Percentiles rank a stretch among this genome's conserved stretches.
phyloP scores from a whole-genome alignment of 2,888 invertebrate genomes.

The Drosophila falleni region DNA sequence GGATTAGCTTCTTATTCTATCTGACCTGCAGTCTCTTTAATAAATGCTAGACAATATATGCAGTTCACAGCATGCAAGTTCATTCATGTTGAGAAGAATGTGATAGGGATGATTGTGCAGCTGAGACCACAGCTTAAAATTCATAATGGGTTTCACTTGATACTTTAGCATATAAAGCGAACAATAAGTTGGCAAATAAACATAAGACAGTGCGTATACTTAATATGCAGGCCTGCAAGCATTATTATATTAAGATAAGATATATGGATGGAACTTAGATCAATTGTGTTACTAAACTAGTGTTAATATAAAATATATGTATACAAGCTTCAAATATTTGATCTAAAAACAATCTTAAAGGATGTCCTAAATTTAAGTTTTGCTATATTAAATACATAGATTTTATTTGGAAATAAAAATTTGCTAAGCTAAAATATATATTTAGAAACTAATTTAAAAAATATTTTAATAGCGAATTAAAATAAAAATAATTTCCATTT shows the following conservation, averaged over 20 bases:
- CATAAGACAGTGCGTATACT: slow-evolving; percentile 2
- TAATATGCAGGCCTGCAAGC: slow-evolving; percentile 1
- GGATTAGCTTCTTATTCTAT: slow-evolving; percentile 12
- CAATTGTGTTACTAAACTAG: too few species aligned
- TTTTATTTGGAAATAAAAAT: neutral
- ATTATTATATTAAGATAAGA: neutral
- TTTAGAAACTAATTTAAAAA: too few species aligned
- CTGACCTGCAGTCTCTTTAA: slow-evolving; percentile 6
- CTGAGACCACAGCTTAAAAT: slow-evolving; percentile 1
- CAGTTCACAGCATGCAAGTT: slow-evolving; percentile 4
- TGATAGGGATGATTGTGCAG: neutral
- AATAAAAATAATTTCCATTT: too few species aligned
- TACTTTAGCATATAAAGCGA: too few species aligned
- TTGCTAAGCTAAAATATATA: neutral
- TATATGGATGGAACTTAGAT: neutral
- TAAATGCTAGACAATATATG: slow-evolving; percentile 1
- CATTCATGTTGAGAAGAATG: slow-evolving; percentile 13
- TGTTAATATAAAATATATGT: too few species aligned
- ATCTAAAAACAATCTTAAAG: too few species aligned
- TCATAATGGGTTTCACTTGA: neutral
- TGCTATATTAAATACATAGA: too few species aligned
- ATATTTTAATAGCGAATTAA: too few species aligned
- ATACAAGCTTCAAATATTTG: too few species aligned
- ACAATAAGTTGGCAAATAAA: slow-evolving; percentile 1
- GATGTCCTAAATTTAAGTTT: too few species aligned